Conservation (phyloP, 2,113 vertebrate genomes). For the Natator depressus region DNA sequence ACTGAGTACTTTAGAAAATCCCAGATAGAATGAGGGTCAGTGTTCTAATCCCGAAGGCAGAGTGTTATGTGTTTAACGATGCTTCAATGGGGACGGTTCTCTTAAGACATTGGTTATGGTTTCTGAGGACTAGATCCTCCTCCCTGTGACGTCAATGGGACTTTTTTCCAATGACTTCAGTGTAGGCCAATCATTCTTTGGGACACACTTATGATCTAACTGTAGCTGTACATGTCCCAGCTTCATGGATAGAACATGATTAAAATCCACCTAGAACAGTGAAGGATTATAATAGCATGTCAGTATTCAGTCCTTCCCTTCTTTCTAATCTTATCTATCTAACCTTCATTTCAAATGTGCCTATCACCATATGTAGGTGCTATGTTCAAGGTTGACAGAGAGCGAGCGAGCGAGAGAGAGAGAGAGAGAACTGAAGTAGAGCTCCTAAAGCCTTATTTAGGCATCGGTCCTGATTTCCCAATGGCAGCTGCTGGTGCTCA, state of each 20-base stretch:
- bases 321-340: neutral
- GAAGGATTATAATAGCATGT: neutral
- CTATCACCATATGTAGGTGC: neutral
- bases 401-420: neutral
- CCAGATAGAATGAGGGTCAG: too few species aligned
- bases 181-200: neutral
- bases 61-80: neutral
- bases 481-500: neutral
- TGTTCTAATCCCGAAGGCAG: neutral
- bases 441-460: neutral
- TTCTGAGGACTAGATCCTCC: neutral
- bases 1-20: neutral
- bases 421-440: neutral
- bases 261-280: neutral
- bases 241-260: neutral
- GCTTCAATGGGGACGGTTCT: neutral
- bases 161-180: neutral
- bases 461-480: neutral
- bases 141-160: neutral
- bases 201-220: neutral
- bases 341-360: neutral
- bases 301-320: accelerated
- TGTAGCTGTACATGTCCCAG: accelerated
- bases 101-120: neutral
- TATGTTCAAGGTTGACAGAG: neutral